These are phyloP conservation scores for Lithophane leautieri DNA, from an alignment of 2,888 invertebrate genomes.

Conservation along the genomic window DNA sequence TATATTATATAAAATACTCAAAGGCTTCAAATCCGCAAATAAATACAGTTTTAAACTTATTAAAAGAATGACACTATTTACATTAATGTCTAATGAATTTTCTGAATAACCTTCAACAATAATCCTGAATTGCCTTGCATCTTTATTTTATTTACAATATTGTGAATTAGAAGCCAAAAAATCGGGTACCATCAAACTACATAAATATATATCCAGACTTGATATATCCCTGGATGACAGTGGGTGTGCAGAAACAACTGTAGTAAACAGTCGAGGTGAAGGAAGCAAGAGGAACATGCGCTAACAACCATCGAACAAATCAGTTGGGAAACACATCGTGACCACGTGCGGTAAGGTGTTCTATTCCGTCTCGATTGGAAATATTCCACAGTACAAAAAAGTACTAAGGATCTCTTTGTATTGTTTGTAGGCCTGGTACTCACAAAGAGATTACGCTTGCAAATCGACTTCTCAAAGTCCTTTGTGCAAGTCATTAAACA, in stretches of 20 bases:
- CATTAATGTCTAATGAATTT: neutral
- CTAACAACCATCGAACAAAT: constrained; percentile 85
- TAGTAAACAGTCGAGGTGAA: constrained; percentile 69
- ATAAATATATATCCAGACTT: constrained; percentile 30
- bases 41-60: neutral
- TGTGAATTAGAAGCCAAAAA: constrained; percentile 58
- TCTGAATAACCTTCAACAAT: neutral
- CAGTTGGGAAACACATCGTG: constrained; percentile 63
- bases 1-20: constrained; percentile 33
- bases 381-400: constrained; percentile 18
- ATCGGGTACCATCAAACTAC: constrained; percentile 48
- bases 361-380: constrained; percentile 57
- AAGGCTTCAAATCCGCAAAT: constrained; percentile 56
- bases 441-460: constrained; percentile 41
- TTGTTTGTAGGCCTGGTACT: constrained; percentile 30
- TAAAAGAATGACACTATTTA: neutral
- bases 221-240: constrained; percentile 53
- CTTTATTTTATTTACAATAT: constrained; percentile 13
- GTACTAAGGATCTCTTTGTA: constrained; percentile 28
- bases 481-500: constrained; percentile 51
- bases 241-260: constrained; percentile 64
- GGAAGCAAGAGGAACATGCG: constrained; percentile 88
- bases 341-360: constrained; percentile 64
- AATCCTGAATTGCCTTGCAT: constrained; percentile 5
- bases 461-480: constrained; percentile 40